phyloP scores from a whole-genome alignment of 2,113 vertebrate genomes.

The Athene cunicularia region DNA sequence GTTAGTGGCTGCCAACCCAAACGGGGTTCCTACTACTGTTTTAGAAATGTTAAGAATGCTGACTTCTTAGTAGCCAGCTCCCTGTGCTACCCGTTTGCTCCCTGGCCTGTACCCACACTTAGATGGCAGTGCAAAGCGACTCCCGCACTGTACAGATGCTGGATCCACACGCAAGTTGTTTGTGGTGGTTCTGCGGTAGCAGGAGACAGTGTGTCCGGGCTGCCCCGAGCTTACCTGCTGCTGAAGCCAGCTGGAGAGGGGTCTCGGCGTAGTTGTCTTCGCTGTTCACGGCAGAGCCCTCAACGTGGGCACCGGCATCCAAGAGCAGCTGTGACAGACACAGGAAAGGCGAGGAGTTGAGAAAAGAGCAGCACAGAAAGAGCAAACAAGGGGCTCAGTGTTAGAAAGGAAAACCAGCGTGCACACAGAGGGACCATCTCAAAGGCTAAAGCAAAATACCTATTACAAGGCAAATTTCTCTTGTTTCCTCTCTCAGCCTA shows the following conservation, averaged over 20 bases:
- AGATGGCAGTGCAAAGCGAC: neutral
- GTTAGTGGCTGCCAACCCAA: neutral
- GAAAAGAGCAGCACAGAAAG: neutral
- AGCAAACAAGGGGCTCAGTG: neutral
- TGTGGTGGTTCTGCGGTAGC: neutral
- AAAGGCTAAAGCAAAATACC: neutral
- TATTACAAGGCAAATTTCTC: neutral
- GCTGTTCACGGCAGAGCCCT: conserved; percentile 87
- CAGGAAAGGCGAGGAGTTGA: neutral
- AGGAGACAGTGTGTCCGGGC: neutral
- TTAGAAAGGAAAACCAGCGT: fast-evolving
- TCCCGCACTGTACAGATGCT: fast-evolving
- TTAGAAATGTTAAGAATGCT: neutral
- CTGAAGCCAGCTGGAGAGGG: conserved; percentile 93
- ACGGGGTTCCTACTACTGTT: neutral
- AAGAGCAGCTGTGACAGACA: conserved; percentile 84
- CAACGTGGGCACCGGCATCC: conserved; percentile 93
- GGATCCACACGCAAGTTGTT: fast-evolving
- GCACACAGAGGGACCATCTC: neutral
- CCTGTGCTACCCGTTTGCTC: too few species aligned
- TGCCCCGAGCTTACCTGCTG: conserved; percentile 83
- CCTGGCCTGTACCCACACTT: neutral
- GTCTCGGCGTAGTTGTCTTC: conserved; percentile 92
- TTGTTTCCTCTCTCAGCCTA: neutral
- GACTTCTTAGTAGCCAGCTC: neutral